Conservation (phyloP, 2,113 vertebrate genomes). For the Ceyx cyanopectus region DNA sequence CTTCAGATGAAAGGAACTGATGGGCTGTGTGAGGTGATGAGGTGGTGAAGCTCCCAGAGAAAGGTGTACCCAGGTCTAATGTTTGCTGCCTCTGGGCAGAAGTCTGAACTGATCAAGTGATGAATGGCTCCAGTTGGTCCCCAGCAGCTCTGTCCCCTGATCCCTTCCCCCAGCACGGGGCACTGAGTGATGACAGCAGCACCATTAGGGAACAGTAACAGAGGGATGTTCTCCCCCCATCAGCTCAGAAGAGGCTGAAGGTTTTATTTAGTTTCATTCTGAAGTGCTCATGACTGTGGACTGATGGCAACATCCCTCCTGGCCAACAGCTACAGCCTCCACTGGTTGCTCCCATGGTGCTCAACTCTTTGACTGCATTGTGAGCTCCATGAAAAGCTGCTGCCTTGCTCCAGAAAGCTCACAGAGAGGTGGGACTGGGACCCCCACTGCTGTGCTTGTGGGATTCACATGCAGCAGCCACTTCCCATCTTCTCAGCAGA, state of each 20-base stretch:
- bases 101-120: neutral
- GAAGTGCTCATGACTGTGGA: neutral
- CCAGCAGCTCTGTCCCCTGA: neutral
- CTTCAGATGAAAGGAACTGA: neutral
- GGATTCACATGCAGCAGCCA: neutral
- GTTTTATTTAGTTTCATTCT: neutral
- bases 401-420: neutral
- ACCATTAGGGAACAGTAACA: neutral
- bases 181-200: neutral
- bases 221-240: too few species aligned
- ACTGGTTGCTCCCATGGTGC: accelerated
- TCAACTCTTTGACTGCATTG: neutral
- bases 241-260: neutral
- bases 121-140: accelerated
- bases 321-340: neutral
- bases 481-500: neutral
- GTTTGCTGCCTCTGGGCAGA: neutral
- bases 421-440: too few species aligned
- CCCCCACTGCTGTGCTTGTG: too few species aligned
- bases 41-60: neutral
- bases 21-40: neutral
- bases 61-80: neutral
- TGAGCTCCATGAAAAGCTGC: accelerated
- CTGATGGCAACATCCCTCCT: neutral
- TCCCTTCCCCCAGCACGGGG: neutral